Evolutionary conservation across 2,797 vertebrate genomes (phyloP), one percentile per base, ranked within the genome.

Genomic region (Molothrus ater): DNA sequence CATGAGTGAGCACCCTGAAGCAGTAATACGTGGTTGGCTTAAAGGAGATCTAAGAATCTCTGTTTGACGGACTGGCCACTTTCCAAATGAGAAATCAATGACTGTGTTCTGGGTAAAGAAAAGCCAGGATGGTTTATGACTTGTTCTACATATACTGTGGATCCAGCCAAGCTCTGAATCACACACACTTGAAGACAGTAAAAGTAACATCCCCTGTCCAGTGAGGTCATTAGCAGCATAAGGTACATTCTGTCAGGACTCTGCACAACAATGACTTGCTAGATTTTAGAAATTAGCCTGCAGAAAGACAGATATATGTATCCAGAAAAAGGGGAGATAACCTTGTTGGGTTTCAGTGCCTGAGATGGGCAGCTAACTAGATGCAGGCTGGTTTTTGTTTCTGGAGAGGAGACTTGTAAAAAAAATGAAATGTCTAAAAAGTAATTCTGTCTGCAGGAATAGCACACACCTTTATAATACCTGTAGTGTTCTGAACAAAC

Each of bases 31-130:
- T 80, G 79, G 59, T 74, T 53, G 85, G 50, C 54, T 81, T 68
- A 78, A 79, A 60, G 56, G 75, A 54, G 80, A 94, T 87, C 64
- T 42, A 68, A 78, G 34, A 59, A 75, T 91, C 42, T 89, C 85
- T 66, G 19, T 63, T 74, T 95, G 63, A 97, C 50, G 47, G 61
- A 73, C 50, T 88, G 53, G 64, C 40, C 45, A 63, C 45, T 93
- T 86, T 91, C 71, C 90, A 90, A 88, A 95, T 88, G 90, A 94
- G 80, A 95, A 96, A 94, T 96, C 96, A 93, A 93, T 95, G 81
- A 87, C 88, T 76, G 66, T 84, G 92, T 95, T 93, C 84, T 90
- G 70, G 73, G 56, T 74, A 93, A 86, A 88, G 84, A 84, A 78
- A 94, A 95, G 59, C 34, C 68, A 89, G 86, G 70, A 75, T 91